Evolutionary conservation across 2,888 invertebrate species (phyloP).

Genomic region (Argynnis bischoffii): DNA sequence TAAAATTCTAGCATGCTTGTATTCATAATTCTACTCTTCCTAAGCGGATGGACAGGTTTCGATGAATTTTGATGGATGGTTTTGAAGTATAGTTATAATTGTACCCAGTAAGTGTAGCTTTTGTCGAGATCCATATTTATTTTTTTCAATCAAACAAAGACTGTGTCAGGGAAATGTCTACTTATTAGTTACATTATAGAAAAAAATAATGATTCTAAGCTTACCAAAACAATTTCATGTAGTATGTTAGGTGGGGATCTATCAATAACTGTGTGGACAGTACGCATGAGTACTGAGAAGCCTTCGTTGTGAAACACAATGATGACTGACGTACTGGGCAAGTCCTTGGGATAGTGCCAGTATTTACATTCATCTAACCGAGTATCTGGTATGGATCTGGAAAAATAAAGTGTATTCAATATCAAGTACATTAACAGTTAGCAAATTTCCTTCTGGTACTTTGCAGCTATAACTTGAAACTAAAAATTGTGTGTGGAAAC

Average conservation of each 20-base stretch:
- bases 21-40: too few relatives aligned
- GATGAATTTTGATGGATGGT: too few relatives aligned
- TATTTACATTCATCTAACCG: conserved; percentile 95
- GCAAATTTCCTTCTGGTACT: too few relatives aligned
- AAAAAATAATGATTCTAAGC: conserved; percentile 33
- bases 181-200: not conserved
- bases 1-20: too few relatives aligned
- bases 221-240: conserved; percentile 91
- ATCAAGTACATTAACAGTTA: not conserved
- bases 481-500: too few relatives aligned
- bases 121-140: too few relatives aligned
- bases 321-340: conserved; percentile 96
- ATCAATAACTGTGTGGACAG: conserved; percentile 94
- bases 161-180: too few relatives aligned
- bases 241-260: conserved; percentile 90
- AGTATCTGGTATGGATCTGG: conserved; percentile 91
- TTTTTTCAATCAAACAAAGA: too few relatives aligned
- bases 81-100: too few relatives aligned
- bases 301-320: conserved; percentile 98
- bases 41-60: too few relatives aligned
- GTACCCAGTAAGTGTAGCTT: too few relatives aligned
- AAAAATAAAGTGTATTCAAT: not conserved
- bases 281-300: conserved; percentile 94
- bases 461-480: too few relatives aligned
- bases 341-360: conserved; percentile 95